Percentiles rank a stretch among this genome's conserved stretches.
These are phyloP conservation scores for Paramormyrops hopkinsi DNA, from an alignment of 2,797 vertebrate genomes.

Conservation along the genomic window DNA sequence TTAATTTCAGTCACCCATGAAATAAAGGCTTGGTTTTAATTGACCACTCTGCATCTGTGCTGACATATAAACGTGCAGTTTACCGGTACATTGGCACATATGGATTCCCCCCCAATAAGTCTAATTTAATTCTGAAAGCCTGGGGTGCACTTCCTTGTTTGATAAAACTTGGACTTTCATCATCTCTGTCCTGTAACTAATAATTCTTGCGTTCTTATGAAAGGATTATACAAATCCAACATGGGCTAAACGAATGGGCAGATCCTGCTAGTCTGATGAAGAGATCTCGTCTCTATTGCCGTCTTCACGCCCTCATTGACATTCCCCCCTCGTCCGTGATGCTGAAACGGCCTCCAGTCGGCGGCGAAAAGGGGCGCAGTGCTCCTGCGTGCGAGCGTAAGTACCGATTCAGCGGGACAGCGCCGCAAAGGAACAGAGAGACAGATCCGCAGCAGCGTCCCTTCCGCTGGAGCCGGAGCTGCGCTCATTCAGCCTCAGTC, in stretches of 20 bases:
- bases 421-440: constrained; percentile 46
- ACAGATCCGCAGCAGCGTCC: constrained; percentile 34
- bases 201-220: background rate
- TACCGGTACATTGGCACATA: background rate
- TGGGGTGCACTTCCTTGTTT: background rate
- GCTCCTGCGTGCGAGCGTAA: constrained; percentile 51
- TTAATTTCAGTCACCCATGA: background rate
- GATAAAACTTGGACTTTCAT: background rate
- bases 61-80: background rate
- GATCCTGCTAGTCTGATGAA: constrained; percentile 5
- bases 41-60: background rate
- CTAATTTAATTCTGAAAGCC: background rate
- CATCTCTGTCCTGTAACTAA: background rate
- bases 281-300: constrained; percentile 35
- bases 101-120: background rate
- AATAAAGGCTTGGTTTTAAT: background rate
- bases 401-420: constrained; percentile 54
- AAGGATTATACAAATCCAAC: background rate
- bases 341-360: constrained; percentile 34
- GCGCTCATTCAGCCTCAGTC: constrained; percentile 23
- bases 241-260: background rate
- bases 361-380: constrained; percentile 23
- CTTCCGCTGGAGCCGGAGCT: constrained; percentile 18
- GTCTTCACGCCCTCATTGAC: constrained; percentile 46
- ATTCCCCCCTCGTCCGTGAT: constrained; percentile 45